Base-by-base conservation (phyloP, 2,888 invertebrate genomes). In the Luperina testacea region DNA sequence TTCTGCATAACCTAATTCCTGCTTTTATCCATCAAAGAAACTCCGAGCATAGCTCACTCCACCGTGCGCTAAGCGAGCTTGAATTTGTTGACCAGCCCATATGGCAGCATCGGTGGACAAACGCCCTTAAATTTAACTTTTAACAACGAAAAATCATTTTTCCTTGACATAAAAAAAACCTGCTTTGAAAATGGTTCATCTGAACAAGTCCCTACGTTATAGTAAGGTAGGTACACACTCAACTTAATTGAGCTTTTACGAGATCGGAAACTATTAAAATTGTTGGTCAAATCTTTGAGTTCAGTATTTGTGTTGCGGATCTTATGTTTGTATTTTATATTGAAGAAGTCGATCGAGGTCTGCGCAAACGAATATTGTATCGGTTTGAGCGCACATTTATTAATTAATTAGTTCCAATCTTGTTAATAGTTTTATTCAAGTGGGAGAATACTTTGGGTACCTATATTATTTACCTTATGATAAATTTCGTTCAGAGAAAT, bases 181-280 rank as follows among this genome's bases (percentile, higher is more conserved):
- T 57, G 24, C 24, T 24, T 57, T 24, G 1, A 17, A 59, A 59
- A 2, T 15, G 32, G 13, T 27, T 20, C 24, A 59, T 69, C 51
- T 73, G 61, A 70, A 61, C 84, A 17, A 65, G 7, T 1, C 38
- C 2, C 70, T 72, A 73, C 5, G 4, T 32, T 45, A 48, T 45
- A 74, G 74, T 85, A 72, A 74, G 84, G 48, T 72, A 70, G 51
- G 83, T 71, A 80, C 77, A 88, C 88, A 89, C 87, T 88, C 81
- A 77, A 82, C 80, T 51, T 80, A 78, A 82, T 86, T 86, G 78
- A 77, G 59, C 68, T 86, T 75, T 86, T 80, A 80, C 78, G 53
- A 77, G 61, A 81, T 80, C 59, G 45, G 38, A 76, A 86, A 77
- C 77, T 74, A 78, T 78, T 79, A 83, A 80, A 84, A 77, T 70